These are phyloP conservation scores for Sebastes vulpes DNA, from an alignment of 2,797 vertebrate species.

Conservation along the genomic window DNA sequence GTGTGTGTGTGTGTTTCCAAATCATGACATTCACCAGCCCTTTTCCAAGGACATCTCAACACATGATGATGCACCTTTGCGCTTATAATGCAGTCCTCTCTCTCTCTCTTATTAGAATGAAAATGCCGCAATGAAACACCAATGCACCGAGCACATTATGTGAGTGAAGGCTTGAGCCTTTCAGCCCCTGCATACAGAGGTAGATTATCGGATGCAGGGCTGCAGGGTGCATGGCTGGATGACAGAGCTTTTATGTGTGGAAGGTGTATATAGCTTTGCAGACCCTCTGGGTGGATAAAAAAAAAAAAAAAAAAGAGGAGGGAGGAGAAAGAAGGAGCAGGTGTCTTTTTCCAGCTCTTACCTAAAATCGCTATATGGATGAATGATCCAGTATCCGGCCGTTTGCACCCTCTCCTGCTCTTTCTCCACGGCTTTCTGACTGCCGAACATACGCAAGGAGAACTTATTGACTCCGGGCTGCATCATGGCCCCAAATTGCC, in stretches of 20 bases:
- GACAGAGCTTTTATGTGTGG: conserved; percentile 57
- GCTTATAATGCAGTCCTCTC: background rate
- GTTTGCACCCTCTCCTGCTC: conserved; percentile 98
- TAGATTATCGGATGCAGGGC: conserved; percentile 57
- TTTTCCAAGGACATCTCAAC: conserved; percentile 78
- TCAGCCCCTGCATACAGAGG: conserved; percentile 47
- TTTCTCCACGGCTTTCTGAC: conserved; percentile 98
- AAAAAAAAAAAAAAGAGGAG: background rate
- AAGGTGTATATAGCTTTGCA: conserved; percentile 63
- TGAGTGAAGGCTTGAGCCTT: conserved; percentile 18
- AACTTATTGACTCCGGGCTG: conserved; percentile 99
- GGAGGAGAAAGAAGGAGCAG: conserved; percentile 59
- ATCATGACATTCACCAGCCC: conserved; percentile 80
- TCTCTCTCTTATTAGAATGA: conserved; percentile 1
- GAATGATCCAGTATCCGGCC: conserved; percentile 99
- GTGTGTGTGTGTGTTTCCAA: conserved; percentile 19
- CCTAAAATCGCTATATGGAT: conserved; percentile 99
- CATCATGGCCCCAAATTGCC: conserved; percentile 97
- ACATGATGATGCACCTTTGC: conserved; percentile 49
- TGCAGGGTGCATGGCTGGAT: conserved; percentile 44
- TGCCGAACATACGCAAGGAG: conserved; percentile 98
- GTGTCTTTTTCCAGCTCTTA: conserved; percentile 86
- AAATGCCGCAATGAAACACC: conserved; percentile 72
- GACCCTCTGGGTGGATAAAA: conserved; percentile 61
- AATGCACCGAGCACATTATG: too few relatives aligned